Conservation (phyloP, 2,888 invertebrate genomes). For the Hyppa rectilinea region DNA sequence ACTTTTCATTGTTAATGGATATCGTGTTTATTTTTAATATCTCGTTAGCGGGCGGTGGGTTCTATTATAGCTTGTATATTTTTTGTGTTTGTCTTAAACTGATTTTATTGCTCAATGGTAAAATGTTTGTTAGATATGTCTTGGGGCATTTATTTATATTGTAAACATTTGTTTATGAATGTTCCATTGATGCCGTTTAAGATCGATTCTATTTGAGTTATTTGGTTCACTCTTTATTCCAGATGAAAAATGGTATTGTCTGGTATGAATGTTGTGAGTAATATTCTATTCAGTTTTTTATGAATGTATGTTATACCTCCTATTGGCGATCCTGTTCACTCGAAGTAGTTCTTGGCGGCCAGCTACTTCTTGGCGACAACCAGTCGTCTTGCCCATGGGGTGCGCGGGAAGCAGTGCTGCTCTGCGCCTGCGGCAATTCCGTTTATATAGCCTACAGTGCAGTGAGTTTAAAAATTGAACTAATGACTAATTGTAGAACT, state of each 20-base stretch:
- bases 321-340: slow-evolving; percentile 81
- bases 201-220: slow-evolving; percentile 50
- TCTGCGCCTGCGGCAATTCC: slow-evolving; percentile 57
- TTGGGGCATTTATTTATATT: slow-evolving; percentile 49
- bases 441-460: slow-evolving; percentile 39
- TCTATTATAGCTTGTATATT: slow-evolving; percentile 56
- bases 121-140: slow-evolving; percentile 64
- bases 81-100: slow-evolving; percentile 52
- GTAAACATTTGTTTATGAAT: slow-evolving; percentile 47
- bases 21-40: slow-evolving; percentile 67
- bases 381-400: slow-evolving; percentile 89
- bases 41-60: slow-evolving; percentile 57
- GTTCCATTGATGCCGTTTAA: slow-evolving; percentile 47
- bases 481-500: background rate
- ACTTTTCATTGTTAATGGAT: slow-evolving; percentile 68
- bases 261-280: background rate
- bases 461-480: background rate
- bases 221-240: slow-evolving; percentile 32
- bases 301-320: slow-evolving; percentile 74
- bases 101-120: slow-evolving; percentile 59
- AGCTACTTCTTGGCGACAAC: slow-evolving; percentile 81
- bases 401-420: slow-evolving; percentile 76
- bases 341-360: slow-evolving; percentile 85
- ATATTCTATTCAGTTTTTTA: background rate
- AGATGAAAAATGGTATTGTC: slow-evolving; percentile 15